Conservation (phyloP, 2,113 vertebrate species). For the Phylloscopus trochiloides region DNA sequence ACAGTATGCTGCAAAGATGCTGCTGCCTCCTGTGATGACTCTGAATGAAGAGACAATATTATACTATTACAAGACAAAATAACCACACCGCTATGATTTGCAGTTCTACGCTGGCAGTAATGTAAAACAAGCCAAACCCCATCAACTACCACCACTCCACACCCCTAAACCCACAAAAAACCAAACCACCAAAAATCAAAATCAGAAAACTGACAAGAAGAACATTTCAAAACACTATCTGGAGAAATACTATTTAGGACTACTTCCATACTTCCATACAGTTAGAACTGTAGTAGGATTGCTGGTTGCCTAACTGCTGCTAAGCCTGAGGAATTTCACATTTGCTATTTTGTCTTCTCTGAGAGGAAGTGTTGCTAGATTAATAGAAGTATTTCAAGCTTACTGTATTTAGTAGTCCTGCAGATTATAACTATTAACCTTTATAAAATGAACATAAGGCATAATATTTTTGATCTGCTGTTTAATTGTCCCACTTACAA, state of each 20-base stretch:
- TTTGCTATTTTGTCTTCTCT: neutral
- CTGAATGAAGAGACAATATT: neutral
- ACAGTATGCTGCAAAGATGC: neutral
- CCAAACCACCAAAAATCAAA: neutral
- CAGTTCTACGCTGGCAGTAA: neutral
- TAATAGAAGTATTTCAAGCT: neutral
- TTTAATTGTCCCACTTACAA: neutral
- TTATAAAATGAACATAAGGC: neutral
- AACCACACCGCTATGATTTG: accelerated
- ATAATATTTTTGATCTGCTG: neutral
- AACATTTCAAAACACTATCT: neutral
- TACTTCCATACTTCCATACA: neutral
- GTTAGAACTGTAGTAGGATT: neutral
- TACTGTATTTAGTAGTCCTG: neutral
- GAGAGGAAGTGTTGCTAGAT: neutral
- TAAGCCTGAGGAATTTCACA: neutral
- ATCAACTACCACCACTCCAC: neutral
- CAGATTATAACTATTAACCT: neutral
- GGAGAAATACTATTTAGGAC: neutral
- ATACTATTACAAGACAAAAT: neutral
- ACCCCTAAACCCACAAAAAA: neutral
- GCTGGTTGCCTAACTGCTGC: neutral
- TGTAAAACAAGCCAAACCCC: neutral
- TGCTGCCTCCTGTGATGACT: neutral
- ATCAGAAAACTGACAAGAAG: neutral